Percentiles rank a stretch among this genome's conserved stretches.
Evolutionary conservation across 2,797 vertebrate species (phyloP).

Genomic region (Tauraco hartlaubi): DNA sequence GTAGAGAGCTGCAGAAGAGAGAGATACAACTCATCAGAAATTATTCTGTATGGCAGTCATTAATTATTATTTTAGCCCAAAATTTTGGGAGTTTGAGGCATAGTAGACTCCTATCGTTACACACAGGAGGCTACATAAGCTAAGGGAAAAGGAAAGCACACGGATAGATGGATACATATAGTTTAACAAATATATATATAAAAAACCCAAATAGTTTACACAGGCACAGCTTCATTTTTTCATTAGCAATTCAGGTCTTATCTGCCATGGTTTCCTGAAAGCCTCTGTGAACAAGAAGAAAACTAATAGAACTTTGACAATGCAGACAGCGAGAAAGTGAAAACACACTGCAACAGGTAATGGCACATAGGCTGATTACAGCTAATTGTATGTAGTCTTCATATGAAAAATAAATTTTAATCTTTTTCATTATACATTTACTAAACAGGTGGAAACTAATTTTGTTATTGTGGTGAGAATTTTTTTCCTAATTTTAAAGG

Average conservation of each 20-base stretch:
- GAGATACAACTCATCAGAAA: not conserved
- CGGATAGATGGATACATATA: too few relatives aligned
- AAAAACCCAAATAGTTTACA: too few relatives aligned
- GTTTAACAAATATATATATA: too few relatives aligned
- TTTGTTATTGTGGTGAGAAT: not conserved
- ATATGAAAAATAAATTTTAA: not conserved
- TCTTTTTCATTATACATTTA: not conserved
- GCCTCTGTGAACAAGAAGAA: not conserved
- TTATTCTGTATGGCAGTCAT: too few relatives aligned
- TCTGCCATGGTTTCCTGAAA: not conserved
- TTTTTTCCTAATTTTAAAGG: not conserved
- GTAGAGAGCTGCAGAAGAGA: constrained; percentile 75
- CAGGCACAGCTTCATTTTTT: not conserved
- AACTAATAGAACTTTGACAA: not conserved
- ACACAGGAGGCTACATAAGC: not conserved
- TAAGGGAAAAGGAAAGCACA: not conserved
- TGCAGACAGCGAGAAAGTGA: not conserved
- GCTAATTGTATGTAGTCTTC: not conserved
- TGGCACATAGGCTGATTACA: not conserved
- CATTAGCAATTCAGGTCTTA: not conserved
- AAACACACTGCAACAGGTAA: not conserved
- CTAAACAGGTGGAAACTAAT: not conserved
- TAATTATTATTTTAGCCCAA: not conserved
- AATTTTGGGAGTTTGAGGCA: not conserved
- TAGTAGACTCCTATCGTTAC: not conserved